Evolutionary conservation across 1,140 invertebrate genomes (phyloP), one percentile per base, ranked within the genome.

Genomic region (Delia radicum): DNA sequence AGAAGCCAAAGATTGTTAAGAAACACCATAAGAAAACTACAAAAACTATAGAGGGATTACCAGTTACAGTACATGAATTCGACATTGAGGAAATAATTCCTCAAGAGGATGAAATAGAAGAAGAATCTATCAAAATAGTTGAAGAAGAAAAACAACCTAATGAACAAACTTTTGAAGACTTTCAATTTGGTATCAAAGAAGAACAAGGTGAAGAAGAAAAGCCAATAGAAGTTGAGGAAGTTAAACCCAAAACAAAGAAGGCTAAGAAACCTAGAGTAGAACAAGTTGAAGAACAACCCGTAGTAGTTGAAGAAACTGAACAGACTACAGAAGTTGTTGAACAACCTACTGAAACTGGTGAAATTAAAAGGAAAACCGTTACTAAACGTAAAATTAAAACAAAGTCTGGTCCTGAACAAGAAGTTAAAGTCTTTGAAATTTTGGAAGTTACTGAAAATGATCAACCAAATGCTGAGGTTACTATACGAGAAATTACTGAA

Each of bases 381-480:
- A 86, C 83, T 13, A 85, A 85, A 74, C 83, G 83, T 18, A 85
- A 79, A 42, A 78, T 85, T 37, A 76, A 76, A n/a, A 77, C 79
- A 7, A 81, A 79, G 29, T 79, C 81, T 73, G 83, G 83, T 15
- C 80, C 82, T 0, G 80, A 55, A 80, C n/a, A n/a, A n/a, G 80
- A 81, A 26, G 78, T 83, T 74, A 76, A 80, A 37, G 73, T 85
- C 0, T 82, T 85, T 69, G 83, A 85, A 74, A 85, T 85, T 61
- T 81, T 81, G 5, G 83, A 85, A 78, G 84, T 88, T 72, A 80
- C 80, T 26, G 82, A 84, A 61, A 79, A 87, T 24, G 85, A 85
- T 67, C 82, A 86, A 15, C 82, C 82, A 0, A 62, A n/a, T n/a
- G n/a, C n/a, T 21, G 81, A 86, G 77, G 75, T 85, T 12, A 80